These are phyloP conservation scores for Sceliomorpha sp. DNA, from an alignment of 2,888 invertebrate genomes.

Conservation along the genomic window DNA sequence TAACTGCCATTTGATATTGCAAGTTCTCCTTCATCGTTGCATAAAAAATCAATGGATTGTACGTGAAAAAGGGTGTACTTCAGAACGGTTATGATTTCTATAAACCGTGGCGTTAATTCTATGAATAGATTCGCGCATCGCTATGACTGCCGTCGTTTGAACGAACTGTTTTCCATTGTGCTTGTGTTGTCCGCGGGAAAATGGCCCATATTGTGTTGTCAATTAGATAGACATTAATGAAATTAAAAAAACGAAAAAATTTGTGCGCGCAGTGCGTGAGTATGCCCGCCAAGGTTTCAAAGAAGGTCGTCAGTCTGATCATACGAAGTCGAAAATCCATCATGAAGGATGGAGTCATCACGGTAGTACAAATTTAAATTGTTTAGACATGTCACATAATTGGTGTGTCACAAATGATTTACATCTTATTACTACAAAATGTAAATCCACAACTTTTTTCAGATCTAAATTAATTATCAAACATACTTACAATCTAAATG, in stretches of 20 bases:
- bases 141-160: constrained; percentile 31
- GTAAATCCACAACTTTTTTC: too few species aligned
- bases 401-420: background rate
- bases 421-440: too few species aligned
- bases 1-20: too few species aligned
- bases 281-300: constrained; percentile 88
- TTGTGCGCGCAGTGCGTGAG: constrained; percentile 80
- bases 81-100: constrained; percentile 30
- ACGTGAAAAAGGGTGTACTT: constrained; percentile 13
- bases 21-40: too few species aligned
- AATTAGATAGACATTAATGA: constrained; percentile 71
- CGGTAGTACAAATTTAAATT: constrained; percentile 82
- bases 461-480: too few species aligned
- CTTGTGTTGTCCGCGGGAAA: constrained; percentile 34
- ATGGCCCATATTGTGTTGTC: constrained; percentile 46
- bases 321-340: constrained; percentile 92
- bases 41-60: too few species aligned
- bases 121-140: constrained; percentile 12
- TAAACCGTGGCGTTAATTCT: constrained; percentile 21
- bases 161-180: constrained; percentile 4
- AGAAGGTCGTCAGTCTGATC: constrained; percentile 93
- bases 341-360: constrained; percentile 93
- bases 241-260: constrained; percentile 79
- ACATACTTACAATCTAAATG: too few species aligned
- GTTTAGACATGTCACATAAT: constrained; percentile 4